Conservation (phyloP, 2,113 vertebrate species). For the Falco punctatus region DNA sequence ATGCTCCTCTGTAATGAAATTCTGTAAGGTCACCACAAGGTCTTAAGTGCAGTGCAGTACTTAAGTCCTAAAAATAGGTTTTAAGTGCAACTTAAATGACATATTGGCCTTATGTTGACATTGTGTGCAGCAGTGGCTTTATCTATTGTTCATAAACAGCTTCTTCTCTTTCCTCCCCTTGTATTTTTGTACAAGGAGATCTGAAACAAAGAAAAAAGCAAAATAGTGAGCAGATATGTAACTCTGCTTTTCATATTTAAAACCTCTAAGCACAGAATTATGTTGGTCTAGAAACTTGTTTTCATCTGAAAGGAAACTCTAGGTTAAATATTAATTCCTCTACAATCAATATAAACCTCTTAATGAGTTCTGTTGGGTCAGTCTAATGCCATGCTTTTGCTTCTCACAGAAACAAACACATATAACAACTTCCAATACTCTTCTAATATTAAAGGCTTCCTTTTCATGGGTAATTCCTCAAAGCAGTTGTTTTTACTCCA, state of each 20-base stretch:
- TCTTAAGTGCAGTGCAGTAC: background rate
- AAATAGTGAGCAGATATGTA: slow-evolving; percentile 30
- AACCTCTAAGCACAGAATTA: slow-evolving; percentile 50
- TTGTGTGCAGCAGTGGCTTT: background rate
- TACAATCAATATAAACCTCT: slow-evolving; percentile 6
- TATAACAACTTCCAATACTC: slow-evolving; percentile 47
- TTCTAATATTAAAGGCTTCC: slow-evolving; percentile 66
- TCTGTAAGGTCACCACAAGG: background rate
- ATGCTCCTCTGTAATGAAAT: background rate
- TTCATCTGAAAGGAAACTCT: slow-evolving; percentile 63
- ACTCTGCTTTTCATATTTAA: slow-evolving; percentile 59
- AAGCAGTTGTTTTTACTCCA: slow-evolving; percentile 52
- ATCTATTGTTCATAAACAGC: background rate
- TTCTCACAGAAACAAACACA: slow-evolving; percentile 56
- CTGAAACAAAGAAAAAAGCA: slow-evolving; percentile 50
- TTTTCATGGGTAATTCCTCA: slow-evolving; percentile 41
- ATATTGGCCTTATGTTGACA: background rate
- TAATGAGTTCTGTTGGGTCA: background rate
- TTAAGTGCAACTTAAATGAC: background rate
- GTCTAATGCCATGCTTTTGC: background rate
- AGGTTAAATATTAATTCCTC: slow-evolving; percentile 13
- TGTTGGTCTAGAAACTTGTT: slow-evolving; percentile 49
- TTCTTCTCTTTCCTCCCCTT: background rate
- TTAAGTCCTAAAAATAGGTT: slow-evolving; percentile 5
- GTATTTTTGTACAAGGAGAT: slow-evolving; percentile 30